Base-by-base conservation (phyloP, 2,113 vertebrate species). In the Pungitius pungitius region DNA sequence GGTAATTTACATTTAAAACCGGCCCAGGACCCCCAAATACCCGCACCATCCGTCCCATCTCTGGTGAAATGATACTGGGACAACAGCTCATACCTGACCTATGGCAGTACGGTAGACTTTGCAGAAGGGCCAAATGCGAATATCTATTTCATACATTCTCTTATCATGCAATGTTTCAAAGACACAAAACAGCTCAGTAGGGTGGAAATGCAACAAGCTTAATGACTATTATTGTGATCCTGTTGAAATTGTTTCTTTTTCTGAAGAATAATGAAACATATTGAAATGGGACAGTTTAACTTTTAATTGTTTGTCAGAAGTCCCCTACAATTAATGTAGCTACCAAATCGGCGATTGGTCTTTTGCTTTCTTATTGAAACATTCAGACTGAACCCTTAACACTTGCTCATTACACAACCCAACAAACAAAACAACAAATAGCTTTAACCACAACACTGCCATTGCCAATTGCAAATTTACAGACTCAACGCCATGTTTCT, bases 1-100 rank as follows among this genome's bases (percentile, higher is more conserved):
- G 2, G 45, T 54, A 59, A 82, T 85, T 86, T 88, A 57, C 86
- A 89, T 83, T 78, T 90, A 72, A 85, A 90, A 81, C 66, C 83
- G 67, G 20, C 22, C 37, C 13, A 20, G 35, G 33, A 37, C 8
- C 15, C 30, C 9, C 22, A 60, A 40, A 27, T 4, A 8, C 49
- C 40, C 37, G 24, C 55, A 20, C 47, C 47, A n/a, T 5, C 43
- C 1, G 6, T 15, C n/a, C 8, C 35, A 45, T 1, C 33, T 22
- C 64, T 18, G 37, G 2, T 20, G 18, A 8, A 43, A 14, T 15
- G 9, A 58, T 8, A 35, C 18, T 22, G n/a, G 51, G 6, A 47
- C 2, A 13, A 39, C 3, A 12, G 52, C 24, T 30, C 26, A 26
- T 7, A 54, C 51, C 43, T 35, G 14, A 37, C 30, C 22, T 40